phyloP scores from a whole-genome alignment of 2,888 invertebrate genomes.

The Torymus auratus region DNA sequence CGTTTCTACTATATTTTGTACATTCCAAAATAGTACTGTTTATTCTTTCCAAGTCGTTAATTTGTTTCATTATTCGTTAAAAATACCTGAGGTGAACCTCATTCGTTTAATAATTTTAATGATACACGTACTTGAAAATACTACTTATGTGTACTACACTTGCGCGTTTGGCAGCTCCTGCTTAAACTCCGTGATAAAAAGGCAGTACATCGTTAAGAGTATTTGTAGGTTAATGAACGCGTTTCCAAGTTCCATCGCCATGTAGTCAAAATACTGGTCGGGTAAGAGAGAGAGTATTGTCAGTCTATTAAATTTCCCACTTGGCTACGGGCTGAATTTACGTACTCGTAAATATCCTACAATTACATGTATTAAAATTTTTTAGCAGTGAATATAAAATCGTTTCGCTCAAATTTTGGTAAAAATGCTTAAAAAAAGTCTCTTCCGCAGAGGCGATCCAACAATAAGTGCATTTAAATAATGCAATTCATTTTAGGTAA shows the following conservation, averaged over 20 bases:
- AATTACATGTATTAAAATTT: constrained; percentile 45
- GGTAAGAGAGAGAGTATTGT: constrained; percentile 56
- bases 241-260: constrained; percentile 22
- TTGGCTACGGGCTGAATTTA: constrained; percentile 29
- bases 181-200: constrained; percentile 23
- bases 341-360: constrained; percentile 28
- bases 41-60: not conserved
- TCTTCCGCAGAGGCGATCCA: constrained; percentile 60
- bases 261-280: constrained; percentile 55
- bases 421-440: constrained; percentile 52
- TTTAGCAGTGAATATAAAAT: constrained; percentile 46
- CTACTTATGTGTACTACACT: constrained; percentile 23
- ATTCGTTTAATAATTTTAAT: constrained; percentile 9
- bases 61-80: constrained; percentile 20
- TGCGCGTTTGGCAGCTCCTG: constrained; percentile 30
- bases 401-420: constrained; percentile 33
- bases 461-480: constrained; percentile 41
- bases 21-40: constrained; percentile 36
- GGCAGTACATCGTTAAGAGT: constrained; percentile 25
- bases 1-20: constrained; percentile 26
- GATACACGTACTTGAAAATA: constrained; percentile 17
- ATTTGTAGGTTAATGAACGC: constrained; percentile 20
- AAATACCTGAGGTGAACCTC: constrained; percentile 31
- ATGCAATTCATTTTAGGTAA: constrained; percentile 44
- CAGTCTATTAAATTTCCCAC: constrained; percentile 44